Percentiles rank a stretch among this genome's conserved stretches.
Evolutionary conservation across 2,113 vertebrate genomes (phyloP).

Genomic region (Egretta garzetta): DNA sequence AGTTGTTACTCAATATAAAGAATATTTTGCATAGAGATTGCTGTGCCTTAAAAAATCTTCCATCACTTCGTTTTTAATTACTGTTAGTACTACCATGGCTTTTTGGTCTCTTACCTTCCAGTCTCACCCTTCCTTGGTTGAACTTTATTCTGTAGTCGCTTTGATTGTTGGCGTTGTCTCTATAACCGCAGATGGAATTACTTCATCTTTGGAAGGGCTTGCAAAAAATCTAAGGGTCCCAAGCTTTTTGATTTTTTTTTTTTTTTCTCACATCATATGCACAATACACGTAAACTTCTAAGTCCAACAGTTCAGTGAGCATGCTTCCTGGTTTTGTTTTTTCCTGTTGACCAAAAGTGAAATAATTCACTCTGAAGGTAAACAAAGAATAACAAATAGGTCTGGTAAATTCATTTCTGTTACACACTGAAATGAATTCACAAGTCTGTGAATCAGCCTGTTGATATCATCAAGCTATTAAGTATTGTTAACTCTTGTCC

Average conservation of each 20-base stretch:
- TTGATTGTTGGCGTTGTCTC: not conserved
- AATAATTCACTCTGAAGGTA: slow-evolving; percentile 52
- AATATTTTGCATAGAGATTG: not conserved
- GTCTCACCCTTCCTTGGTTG: not conserved
- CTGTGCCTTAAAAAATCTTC: not conserved
- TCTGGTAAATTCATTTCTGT: slow-evolving; percentile 64
- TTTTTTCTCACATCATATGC: not conserved
- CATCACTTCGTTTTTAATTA: not conserved
- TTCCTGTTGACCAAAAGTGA: slow-evolving; percentile 56
- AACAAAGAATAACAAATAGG: slow-evolving; percentile 43
- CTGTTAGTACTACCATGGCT: not conserved
- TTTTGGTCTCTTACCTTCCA: not conserved
- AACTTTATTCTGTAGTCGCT: not conserved
- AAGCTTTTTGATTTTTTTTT: not conserved
- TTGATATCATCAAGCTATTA: slow-evolving; percentile 48
- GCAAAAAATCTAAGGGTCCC: not conserved
- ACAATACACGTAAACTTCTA: not conserved
- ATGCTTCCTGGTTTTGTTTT: slow-evolving; percentile 62
- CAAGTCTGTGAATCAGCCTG: slow-evolving; percentile 41
- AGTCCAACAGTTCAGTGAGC: not conserved
- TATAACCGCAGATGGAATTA: not conserved
- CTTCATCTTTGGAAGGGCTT: not conserved
- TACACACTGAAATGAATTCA: slow-evolving; percentile 49
- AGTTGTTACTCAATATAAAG: not conserved
- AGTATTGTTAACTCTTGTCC: slow-evolving; percentile 39